Base-by-base conservation (phyloP, 1,140 invertebrate species). In the Diabrotica undecimpunctata region DNA sequence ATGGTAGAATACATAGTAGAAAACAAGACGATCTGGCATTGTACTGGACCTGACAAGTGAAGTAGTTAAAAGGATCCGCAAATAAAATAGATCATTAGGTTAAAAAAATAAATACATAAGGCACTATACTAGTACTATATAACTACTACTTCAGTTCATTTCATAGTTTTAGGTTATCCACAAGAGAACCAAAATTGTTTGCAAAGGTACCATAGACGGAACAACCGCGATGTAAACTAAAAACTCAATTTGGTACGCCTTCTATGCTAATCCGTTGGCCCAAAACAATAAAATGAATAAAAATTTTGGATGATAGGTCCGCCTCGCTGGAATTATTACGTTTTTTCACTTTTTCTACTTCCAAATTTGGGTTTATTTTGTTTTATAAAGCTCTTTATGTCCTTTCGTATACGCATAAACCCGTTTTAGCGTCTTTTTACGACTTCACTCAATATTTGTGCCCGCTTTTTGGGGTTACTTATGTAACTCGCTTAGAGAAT, bases 391-490 rank as follows among this genome's bases (percentile, higher is more conserved):
- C 37, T 12, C 12, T 37, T 37, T 57, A 57, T 36, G 55, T 57
- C 55, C n/a, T 37, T 57, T 57, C 37, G n/a, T 57, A 37, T 57
- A 37, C 55, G 25, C 36, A 57, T 57, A 57, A 57, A 57, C 55
- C 37, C 55, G 37, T 57, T 57, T 57, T 57, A 57, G 55, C 55
- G 55, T 57, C 55, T 57, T 37, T 57, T 57, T 57, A 57, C 55
- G 55, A 57, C 55, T 36, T 7, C 10, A 35, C 25, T 37, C 36
- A 36, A 37, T 57, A 57, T 35, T 37, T 37, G 55, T 37, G 55
- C 25, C 25, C 55, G 55, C 55, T 37, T 57, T 38, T 57, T 57
- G 8, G 12, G 55, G 55, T 57, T 57, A 57, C 55, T 57, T 10
- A 7, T 10, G 41, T 57, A 37, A 57, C 25, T 57, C 55, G 55